Evolutionary conservation across 2,113 vertebrate species (phyloP).

Genomic region (Cebus imitator): DNA sequence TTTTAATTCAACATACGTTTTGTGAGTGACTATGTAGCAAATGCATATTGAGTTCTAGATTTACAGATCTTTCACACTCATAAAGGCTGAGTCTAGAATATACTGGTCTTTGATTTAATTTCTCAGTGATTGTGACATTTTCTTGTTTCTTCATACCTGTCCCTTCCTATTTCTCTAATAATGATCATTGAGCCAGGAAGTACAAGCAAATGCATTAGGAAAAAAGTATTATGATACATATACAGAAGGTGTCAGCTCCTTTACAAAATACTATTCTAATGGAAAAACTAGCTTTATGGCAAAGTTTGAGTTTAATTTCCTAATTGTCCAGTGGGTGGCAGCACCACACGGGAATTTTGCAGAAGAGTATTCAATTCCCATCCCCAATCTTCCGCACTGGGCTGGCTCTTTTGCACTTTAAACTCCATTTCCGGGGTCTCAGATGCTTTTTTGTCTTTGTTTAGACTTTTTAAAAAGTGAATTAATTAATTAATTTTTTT

Average conservation of each 20-base stretch:
- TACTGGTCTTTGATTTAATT: not conserved
- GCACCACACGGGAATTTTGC: not conserved
- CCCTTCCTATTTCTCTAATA: not conserved
- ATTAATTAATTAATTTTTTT: too few relatives aligned
- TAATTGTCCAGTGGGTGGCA: slow-evolving; percentile 48
- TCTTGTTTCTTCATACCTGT: not conserved
- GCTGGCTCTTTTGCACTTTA: not conserved
- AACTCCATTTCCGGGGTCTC: not conserved
- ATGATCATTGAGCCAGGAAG: not conserved
- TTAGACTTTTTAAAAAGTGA: not conserved
- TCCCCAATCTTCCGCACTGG: fast-evolving
- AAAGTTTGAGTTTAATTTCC: slow-evolving; percentile 3
- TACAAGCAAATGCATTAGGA: not conserved
- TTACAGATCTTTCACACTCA: not conserved
- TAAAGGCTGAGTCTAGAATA: not conserved
- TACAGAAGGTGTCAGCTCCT: not conserved
- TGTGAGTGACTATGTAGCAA: not conserved
- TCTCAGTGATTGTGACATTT: not conserved
- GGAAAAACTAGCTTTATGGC: not conserved
- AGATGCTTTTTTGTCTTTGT: not conserved
- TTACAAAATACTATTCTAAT: not conserved
- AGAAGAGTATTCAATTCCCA: fast-evolving
- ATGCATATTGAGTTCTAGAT: not conserved
- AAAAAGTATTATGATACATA: not conserved
- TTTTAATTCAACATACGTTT: slow-evolving; percentile 21